These are phyloP conservation scores for Dromococcyx pavoninus DNA, from an alignment of 2,797 vertebrate species.

Conservation along the genomic window DNA sequence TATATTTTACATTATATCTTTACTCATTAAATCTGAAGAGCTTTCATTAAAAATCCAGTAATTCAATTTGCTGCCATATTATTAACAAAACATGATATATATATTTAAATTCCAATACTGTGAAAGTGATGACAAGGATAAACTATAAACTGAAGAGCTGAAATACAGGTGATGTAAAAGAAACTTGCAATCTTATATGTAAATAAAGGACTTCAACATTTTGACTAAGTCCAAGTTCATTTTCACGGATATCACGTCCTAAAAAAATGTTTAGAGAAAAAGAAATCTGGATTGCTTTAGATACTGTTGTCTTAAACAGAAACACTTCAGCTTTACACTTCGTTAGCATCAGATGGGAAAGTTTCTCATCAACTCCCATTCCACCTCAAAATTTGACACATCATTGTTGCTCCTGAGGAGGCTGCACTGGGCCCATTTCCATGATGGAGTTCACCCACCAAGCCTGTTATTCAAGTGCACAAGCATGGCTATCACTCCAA, in stretches of 20 bases:
- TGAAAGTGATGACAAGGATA: not conserved
- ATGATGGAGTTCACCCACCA: not conserved
- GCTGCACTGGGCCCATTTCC: not conserved
- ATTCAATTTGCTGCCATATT: slow-evolving; percentile 7
- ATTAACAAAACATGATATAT: slow-evolving; percentile 24
- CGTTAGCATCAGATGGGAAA: not conserved
- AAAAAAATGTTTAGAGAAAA: not conserved
- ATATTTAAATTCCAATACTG: not conserved
- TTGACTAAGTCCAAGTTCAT: not conserved
- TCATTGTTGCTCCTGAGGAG: not conserved
- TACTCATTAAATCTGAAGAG: slow-evolving; percentile 55
- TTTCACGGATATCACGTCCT: not conserved
- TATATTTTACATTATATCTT: slow-evolving; percentile 53
- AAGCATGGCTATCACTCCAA: not conserved
- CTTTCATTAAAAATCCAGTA: slow-evolving; percentile 32
- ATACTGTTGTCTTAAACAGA: not conserved
- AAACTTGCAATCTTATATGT: not conserved
- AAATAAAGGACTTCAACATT: not conserved
- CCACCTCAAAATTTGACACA: not conserved
- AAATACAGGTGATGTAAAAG: not conserved
- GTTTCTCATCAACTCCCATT: not conserved
- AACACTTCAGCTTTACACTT: not conserved
- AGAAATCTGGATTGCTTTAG: not conserved
- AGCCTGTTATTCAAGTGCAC: not conserved
- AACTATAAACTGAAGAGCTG: not conserved